Evolutionary conservation across 1,140 invertebrate species (phyloP).

Genomic region (Cotesia glomerata): DNA sequence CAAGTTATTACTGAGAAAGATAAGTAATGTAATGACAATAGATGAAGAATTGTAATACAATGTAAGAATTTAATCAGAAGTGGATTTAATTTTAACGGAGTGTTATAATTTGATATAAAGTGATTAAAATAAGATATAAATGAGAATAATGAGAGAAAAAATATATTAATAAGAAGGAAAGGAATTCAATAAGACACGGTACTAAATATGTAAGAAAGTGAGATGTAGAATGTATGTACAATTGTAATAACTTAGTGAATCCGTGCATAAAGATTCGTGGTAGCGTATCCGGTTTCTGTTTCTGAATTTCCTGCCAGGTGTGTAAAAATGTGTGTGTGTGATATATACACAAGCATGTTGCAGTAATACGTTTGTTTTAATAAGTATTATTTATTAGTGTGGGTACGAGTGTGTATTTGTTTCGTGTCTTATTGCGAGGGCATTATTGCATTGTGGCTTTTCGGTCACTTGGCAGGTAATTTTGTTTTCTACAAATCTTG

Average conservation of each 20-base stretch:
- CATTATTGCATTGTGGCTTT: conserved; percentile 23
- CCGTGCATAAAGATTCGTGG: conserved; percentile 29
- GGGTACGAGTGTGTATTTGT: conserved; percentile 1
- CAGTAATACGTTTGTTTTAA: not conserved
- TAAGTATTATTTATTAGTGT: not conserved
- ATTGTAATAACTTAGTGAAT: conserved; percentile 32
- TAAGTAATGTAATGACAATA: too few relatives aligned
- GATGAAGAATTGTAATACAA: too few relatives aligned
- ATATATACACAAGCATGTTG: not conserved
- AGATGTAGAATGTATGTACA: conserved; percentile 14
- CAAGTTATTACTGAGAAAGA: too few relatives aligned
- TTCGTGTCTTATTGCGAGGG: conserved; percentile 4
- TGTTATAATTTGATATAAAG: too few relatives aligned
- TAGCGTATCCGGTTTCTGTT: conserved; percentile 27
- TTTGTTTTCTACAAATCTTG: conserved; percentile 13
- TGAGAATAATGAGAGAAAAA: too few relatives aligned
- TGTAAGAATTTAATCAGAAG: too few relatives aligned
- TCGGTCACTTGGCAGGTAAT: conserved; percentile 21
- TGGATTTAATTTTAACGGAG: too few relatives aligned
- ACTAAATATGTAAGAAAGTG: not conserved
- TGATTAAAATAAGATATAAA: too few relatives aligned
- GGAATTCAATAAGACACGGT: not conserved
- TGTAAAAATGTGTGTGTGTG: conserved; percentile 7
- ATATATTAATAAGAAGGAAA: conserved; percentile 4
- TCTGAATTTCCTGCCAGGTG: conserved; percentile 46